Evolutionary conservation across 1,140 invertebrate species (phyloP), one percentile per base, ranked within the genome.

Genomic region (Lysiphlebus fabarum): DNA sequence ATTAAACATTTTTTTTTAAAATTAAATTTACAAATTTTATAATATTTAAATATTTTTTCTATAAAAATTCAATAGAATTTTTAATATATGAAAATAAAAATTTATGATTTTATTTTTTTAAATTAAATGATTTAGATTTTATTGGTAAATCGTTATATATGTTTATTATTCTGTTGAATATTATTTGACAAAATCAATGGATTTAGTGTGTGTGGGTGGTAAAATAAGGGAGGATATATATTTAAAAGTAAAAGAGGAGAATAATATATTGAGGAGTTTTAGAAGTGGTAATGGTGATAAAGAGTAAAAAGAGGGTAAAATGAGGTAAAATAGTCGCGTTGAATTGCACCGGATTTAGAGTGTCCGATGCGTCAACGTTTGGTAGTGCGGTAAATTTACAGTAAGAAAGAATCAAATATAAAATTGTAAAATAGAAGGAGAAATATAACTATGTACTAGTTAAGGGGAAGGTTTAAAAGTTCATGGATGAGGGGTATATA

Each of bases 331-430:
- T 5, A 45, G 9, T 6, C 7, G 36, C 34, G 49, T 33, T 63
- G 58, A 51, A 38, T 43, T 40, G 56, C 51, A 37, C 61, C 60
- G 62, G 62, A 57, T 68, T 66, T 44, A 61, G 56, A 63, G 53
- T 57, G 11, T n/a, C 49, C 49, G 38, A n/a, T 63, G 61, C 47
- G 58, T 43, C 62, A 60, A 59, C 57, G 62, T 26, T 26, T 26
- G 17, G 2, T 26, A 26, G 17, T 26, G 17, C 17, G 17, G 17
- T 26, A 26, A 26, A 26, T 26, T 26, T 26, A 26, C 17, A 26
- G 17, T 26, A 4, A 1, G 4, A 26, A 26, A 26, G 17, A 26
- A 26, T 26, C 17, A 26, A 26, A 26, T 26, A 26, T 26, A 26
- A 2, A 26, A 26, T 26, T 2, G 2, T 26, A 26, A 26, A 26